phyloP scores from a whole-genome alignment of 2,113 vertebrate species.

The Epinephelus fuscoguttatus region DNA sequence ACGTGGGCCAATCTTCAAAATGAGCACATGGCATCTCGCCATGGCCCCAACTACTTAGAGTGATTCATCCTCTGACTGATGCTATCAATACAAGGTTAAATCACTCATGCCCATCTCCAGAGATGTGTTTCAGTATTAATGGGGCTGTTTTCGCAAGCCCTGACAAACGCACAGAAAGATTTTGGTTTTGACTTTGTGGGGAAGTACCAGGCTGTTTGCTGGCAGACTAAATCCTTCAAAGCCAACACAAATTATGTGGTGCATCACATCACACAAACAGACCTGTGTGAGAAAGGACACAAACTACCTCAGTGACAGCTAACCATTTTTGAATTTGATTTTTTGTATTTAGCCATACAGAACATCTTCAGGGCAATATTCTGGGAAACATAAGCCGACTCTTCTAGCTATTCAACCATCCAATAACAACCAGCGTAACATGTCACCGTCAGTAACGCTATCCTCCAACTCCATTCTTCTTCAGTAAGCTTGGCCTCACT shows the following conservation, averaged over 20 bases:
- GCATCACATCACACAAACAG: neutral
- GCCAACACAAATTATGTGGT: neutral
- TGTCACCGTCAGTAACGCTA: constrained; percentile 17
- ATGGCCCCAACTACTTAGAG: constrained; percentile 13
- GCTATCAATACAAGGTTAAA: constrained; percentile 49
- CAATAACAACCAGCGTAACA: neutral
- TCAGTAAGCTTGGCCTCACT: neutral
- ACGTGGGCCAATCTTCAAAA: constrained; percentile 45
- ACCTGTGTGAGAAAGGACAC: neutral
- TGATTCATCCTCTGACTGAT: constrained; percentile 45
- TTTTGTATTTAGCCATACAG: neutral
- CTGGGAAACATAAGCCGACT: neutral
- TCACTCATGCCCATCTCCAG: constrained; percentile 21
- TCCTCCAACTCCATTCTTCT: constrained; percentile 1
- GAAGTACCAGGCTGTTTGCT: neutral
- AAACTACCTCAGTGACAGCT: neutral
- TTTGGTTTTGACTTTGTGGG: constrained; percentile 11
- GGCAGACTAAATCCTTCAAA: neutral
- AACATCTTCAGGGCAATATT: neutral
- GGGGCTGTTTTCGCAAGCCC: neutral
- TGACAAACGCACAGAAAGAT: neutral
- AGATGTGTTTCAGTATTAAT: neutral
- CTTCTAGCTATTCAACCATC: neutral
- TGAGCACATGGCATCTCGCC: constrained; percentile 64
- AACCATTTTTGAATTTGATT: too few relatives aligned